phyloP scores from a whole-genome alignment of 2,888 invertebrate genomes.

The Caenorhabditis doughertyi region DNA sequence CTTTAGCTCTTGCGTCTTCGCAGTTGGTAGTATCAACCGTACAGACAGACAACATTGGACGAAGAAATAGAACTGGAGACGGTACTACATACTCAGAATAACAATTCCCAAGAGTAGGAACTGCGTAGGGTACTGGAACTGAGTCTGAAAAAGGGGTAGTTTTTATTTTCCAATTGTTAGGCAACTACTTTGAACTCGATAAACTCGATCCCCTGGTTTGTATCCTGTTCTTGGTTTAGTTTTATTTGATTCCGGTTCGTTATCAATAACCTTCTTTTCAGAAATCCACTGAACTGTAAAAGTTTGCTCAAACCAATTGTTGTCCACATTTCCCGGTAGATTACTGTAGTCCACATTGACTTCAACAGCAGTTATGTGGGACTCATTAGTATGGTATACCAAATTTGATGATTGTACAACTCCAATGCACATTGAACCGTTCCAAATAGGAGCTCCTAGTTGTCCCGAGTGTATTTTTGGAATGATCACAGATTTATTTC shows the following conservation, averaged over 20 bases:
- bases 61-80: conserved; percentile 34
- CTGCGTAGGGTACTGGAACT: conserved; percentile 40
- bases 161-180: background rate
- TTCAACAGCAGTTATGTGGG: background rate
- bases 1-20: conserved; percentile 51
- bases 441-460: conserved; percentile 43
- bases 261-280: background rate
- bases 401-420: conserved; percentile 20
- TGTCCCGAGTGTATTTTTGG: background rate
- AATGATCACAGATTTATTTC: conserved; percentile 17
- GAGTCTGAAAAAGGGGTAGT: conserved; percentile 34
- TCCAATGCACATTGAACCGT: conserved; percentile 34
- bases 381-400: conserved; percentile 18
- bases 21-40: conserved; percentile 31
- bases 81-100: conserved; percentile 20
- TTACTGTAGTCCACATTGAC: conserved; percentile 14
- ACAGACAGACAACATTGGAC: conserved; percentile 26
- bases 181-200: conserved; percentile 21
- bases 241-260: background rate
- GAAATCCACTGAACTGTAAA: conserved; percentile 22
- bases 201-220: conserved; percentile 17
- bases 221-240: conserved; percentile 17
- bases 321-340: conserved; percentile 42
- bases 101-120: conserved; percentile 49
- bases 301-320: conserved; percentile 44